Evolutionary conservation across 2,797 vertebrate species (phyloP).

Genomic region (Oreochromis mossambicus): DNA sequence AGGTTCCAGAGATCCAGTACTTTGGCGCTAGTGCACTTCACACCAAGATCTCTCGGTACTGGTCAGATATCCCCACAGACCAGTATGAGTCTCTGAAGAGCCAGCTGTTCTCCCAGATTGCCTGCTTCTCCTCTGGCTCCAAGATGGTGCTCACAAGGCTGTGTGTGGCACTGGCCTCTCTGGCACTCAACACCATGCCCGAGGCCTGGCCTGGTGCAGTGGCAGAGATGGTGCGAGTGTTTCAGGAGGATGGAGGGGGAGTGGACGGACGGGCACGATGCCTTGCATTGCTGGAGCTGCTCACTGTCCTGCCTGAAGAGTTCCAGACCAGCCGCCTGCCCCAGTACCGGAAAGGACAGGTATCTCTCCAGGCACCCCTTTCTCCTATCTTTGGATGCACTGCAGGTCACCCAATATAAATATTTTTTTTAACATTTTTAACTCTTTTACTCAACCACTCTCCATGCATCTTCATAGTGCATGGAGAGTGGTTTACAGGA

Average conservation of each 20-base stretch:
- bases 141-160: slow-evolving; percentile 98
- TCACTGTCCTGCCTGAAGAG: slow-evolving; percentile 97
- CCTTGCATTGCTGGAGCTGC: slow-evolving; percentile 92
- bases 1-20: slow-evolving; percentile 98
- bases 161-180: slow-evolving; percentile 93
- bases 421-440: background rate
- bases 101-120: slow-evolving; percentile 96
- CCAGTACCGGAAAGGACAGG: slow-evolving; percentile 93
- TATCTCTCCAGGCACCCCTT: slow-evolving; percentile 53
- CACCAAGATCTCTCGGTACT: slow-evolving; percentile 98
- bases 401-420: background rate
- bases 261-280: slow-evolving; percentile 92
- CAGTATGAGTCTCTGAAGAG: slow-evolving; percentile 96
- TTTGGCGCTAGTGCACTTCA: slow-evolving; percentile 97
- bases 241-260: slow-evolving; percentile 92
- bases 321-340: slow-evolving; percentile 97
- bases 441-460: background rate
- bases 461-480: background rate
- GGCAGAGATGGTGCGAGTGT: slow-evolving; percentile 95
- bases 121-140: slow-evolving; percentile 91
- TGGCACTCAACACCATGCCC: slow-evolving; percentile 98
- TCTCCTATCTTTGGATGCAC: background rate
- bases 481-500: background rate
- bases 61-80: slow-evolving; percentile 95
- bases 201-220: slow-evolving; percentile 96